phyloP scores from a whole-genome alignment of 2,888 invertebrate species.

The Drosophila meridiana region DNA sequence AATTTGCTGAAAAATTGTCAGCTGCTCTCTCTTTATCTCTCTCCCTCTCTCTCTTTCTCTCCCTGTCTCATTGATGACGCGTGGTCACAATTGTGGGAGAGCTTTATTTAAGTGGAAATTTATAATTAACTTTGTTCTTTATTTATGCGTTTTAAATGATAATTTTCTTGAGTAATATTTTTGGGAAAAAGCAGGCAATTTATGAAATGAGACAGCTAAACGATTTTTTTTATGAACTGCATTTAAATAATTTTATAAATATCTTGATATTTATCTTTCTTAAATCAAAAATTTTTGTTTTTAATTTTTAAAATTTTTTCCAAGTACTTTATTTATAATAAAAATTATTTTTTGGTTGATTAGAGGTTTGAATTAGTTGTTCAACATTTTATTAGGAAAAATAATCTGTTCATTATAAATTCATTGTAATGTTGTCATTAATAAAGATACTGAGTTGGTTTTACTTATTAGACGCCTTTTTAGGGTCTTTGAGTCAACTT shows the following conservation, averaged over 20 bases:
- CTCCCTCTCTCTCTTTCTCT: not conserved
- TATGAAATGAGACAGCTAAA: conserved; percentile 15
- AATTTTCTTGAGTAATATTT: conserved; percentile 13
- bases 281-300: not conserved
- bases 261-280: no score
- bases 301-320: not conserved
- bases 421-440: no score
- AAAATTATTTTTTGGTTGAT: not conserved
- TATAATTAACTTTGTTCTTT: conserved; percentile 20
- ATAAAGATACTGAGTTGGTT: no score
- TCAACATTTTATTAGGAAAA: no score
- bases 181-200: not conserved
- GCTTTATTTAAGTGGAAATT: conserved; percentile 35
- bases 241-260: not conserved
- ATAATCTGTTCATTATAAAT: no score
- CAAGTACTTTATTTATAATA: not conserved
- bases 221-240: not conserved
- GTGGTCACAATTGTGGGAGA: not conserved
- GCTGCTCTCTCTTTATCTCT: not conserved
- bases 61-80: conserved; percentile 9
- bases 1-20: conserved; percentile 38
- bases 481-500: no score
- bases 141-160: conserved; percentile 13
- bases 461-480: no score
- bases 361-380: no score